Evolutionary conservation across 2,888 invertebrate species (phyloP), one percentile per base, ranked within the genome.

Genomic region (Harpalus rubripes): DNA sequence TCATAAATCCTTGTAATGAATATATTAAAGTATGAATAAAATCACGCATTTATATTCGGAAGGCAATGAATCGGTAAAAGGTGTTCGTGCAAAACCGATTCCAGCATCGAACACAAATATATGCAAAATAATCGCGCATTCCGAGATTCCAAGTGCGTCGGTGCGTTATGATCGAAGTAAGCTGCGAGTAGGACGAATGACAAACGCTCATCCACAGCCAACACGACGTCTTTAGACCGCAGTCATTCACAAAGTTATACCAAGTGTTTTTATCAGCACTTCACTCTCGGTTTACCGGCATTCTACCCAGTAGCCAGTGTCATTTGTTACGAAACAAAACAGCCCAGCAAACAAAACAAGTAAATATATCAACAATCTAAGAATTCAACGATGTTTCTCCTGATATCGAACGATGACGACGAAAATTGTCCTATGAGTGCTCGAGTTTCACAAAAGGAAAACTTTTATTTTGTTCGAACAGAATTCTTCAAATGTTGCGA

Each of bases 301-400:
- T 44, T 65, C 65, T 32, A 26, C n/a, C n/a, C 41, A 44, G 44
- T 32, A 26, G 7, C n/a, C 41, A 44, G 44, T n/a, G 68, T 52
- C 68, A 81, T 81, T 63, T 81, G 65, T 81, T 63, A 81, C 63
- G 63, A 81, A 52, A 68, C 44, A 56, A 56, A 81, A 81, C 56
- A 81, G 15, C 10, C 12, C 72, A 7, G 10, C 44, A 58, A 81
- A 59, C 44, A 81, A 63, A 68, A 65, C 52, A 81, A 56, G 18
- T 56, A 44, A 68, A 81, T 81, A 81, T 56, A 81, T 81, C 81
- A 81, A 81, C 80, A n/a, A n/a, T 61, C n/a, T 39, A 63, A 63
- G 41, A 80, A 32, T 81, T 68, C 16, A 26, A 52, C 65, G 44
- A 81, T 81, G 81, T 68, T 44, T 15, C 65, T 81, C 39, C 12